These are phyloP conservation scores for Stenchaetothrips biformis DNA, from an alignment of 2,888 invertebrate species.

Conservation along the genomic window DNA sequence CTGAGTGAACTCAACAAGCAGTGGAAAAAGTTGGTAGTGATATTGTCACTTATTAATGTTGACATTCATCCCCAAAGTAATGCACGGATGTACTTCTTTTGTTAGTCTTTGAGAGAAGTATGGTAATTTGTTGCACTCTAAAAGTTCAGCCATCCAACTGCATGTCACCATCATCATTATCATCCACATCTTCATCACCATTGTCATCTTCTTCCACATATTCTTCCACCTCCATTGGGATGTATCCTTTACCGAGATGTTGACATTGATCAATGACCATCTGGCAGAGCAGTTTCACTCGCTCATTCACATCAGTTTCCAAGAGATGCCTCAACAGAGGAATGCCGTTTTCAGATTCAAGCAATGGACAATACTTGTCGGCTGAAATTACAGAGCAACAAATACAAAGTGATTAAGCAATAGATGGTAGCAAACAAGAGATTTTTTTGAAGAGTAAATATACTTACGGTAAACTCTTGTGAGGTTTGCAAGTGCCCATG, in stretches of 20 bases:
- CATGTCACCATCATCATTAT: conserved; percentile 30
- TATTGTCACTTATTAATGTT: neutral
- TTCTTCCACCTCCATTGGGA: conserved; percentile 9
- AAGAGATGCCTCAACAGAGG: conserved; percentile 63
- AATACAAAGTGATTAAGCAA: neutral
- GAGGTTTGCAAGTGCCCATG: conserved; percentile 95
- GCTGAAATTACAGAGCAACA: conserved; percentile 54
- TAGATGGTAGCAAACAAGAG: conserved; percentile 13
- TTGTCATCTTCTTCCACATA: conserved; percentile 3
- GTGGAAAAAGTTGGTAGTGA: no score
- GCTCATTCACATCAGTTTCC: conserved; percentile 54
- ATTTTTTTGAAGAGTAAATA: conserved; percentile 37
- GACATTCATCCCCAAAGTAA: neutral
- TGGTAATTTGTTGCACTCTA: neutral
- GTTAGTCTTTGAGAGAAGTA: no score
- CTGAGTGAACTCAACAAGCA: no score
- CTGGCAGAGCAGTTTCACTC: conserved; percentile 64
- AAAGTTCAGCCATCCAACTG: conserved; percentile 33
- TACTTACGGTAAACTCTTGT: conserved; percentile 86
- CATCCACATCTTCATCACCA: neutral
- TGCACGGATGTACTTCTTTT: neutral
- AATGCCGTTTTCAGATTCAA: conserved; percentile 81
- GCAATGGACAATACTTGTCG: conserved; percentile 84
- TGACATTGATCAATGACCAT: conserved; percentile 64
- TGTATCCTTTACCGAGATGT: conserved; percentile 28